Conservation (phyloP, 2,797 vertebrate genomes). For the Gadopsis marmoratus region DNA sequence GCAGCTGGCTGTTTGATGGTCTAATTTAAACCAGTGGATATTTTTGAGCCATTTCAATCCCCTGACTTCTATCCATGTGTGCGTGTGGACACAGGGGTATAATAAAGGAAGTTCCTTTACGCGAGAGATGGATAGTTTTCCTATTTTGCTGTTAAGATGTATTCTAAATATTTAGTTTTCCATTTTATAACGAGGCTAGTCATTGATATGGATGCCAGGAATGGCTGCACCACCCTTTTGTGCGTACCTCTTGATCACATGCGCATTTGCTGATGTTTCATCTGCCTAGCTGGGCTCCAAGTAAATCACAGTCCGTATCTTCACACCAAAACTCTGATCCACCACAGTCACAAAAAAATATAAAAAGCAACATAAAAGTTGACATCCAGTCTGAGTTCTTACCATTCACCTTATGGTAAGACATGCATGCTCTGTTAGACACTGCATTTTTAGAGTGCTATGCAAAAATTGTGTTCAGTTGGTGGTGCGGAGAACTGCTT, state of each 20-base stretch:
- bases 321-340: constrained; percentile 34
- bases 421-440: neutral
- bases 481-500: constrained; percentile 17
- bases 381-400: constrained; percentile 2
- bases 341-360: constrained; percentile 31
- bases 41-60: constrained; percentile 79
- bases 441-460: neutral
- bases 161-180: constrained; percentile 88
- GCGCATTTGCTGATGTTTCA: constrained; percentile 44
- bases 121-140: constrained; percentile 86
- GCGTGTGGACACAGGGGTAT: constrained; percentile 74
- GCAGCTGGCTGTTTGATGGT: constrained; percentile 69
- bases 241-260: constrained; percentile 43
- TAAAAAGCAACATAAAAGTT: constrained; percentile 12
- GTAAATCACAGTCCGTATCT: constrained; percentile 42
- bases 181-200: constrained; percentile 82
- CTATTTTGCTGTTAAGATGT: constrained; percentile 86
- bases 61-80: constrained; percentile 61
- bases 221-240: constrained; percentile 55
- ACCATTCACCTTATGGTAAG: neutral
- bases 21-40: constrained; percentile 80
- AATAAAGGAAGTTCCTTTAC: constrained; percentile 86
- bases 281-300: constrained; percentile 35
- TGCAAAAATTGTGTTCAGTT: constrained; percentile 25
- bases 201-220: constrained; percentile 84